These are phyloP conservation scores for Nephrotoma flavescens DNA, from an alignment of 2,888 invertebrate genomes.

Conservation along the genomic window DNA sequence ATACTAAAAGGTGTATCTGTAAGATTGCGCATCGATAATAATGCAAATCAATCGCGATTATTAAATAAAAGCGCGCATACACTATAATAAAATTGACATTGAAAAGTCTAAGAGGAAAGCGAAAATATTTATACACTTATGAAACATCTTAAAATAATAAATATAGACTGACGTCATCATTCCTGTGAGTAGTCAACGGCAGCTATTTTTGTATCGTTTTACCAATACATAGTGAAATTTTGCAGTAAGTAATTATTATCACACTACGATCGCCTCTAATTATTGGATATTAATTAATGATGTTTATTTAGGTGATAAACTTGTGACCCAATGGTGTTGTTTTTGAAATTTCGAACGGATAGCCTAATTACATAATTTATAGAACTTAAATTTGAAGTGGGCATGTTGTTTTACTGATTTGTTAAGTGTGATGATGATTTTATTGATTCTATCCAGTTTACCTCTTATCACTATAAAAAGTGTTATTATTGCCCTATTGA, in stretches of 20 bases:
- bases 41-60: neutral
- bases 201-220: neutral
- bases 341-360: neutral
- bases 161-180: neutral
- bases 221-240: neutral
- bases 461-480: neutral
- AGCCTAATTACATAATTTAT: neutral
- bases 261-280: neutral
- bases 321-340: neutral
- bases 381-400: neutral
- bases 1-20: neutral
- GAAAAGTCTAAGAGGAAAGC: neutral
- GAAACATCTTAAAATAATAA: neutral
- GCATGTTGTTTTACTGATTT: neutral
- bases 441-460: neutral
- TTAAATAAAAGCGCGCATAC: neutral
- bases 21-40: neutral
- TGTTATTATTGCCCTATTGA: neutral
- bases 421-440: neutral
- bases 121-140: neutral
- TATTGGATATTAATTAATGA: neutral
- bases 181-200: neutral
- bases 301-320: neutral
- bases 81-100: neutral
- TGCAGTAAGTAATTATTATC: neutral